A percentile compares a stretch with the other conserved stretches of the same genome.
Conservation (phyloP, 2,888 invertebrate species). For the Coremacera marginata region DNA sequence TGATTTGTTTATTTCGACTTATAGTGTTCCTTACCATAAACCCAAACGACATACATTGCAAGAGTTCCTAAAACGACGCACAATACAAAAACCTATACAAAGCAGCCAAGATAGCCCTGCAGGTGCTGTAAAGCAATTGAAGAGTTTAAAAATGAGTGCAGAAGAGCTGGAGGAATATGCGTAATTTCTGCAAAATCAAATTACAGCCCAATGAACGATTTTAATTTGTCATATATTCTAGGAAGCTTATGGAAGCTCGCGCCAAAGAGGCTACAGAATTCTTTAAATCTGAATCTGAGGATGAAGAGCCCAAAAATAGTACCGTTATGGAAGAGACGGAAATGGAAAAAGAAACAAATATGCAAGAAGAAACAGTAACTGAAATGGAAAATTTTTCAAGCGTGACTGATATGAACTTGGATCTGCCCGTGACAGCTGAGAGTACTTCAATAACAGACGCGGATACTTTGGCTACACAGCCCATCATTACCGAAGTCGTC, state of each 20-base stretch:
- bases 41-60: conserved; percentile 84
- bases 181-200: conserved; percentile 67
- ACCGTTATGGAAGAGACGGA: neutral
- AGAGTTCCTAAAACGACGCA: conserved; percentile 77
- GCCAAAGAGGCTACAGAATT: conserved; percentile 81
- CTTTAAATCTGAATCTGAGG: conserved; percentile 77
- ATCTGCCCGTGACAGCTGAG: neutral
- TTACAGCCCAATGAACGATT: neutral
- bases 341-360: neutral
- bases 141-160: conserved; percentile 75
- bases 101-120: conserved; percentile 51
- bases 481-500: conserved; percentile 51
- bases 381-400: neutral
- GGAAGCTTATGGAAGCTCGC: conserved; percentile 77
- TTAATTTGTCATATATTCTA: conserved; percentile 57
- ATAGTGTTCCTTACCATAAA: conserved; percentile 85
- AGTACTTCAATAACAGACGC: neutral
- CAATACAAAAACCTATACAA: conserved; percentile 56
- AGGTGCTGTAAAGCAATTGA: conserved; percentile 48
- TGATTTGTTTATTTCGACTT: neutral
- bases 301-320: conserved; percentile 48
- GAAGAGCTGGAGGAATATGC: conserved; percentile 76
- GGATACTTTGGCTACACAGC: conserved; percentile 26
- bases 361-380: neutral
- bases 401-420: neutral